phyloP scores from a whole-genome alignment of 2,113 vertebrate genomes.

The Mionectes macconnelli region DNA sequence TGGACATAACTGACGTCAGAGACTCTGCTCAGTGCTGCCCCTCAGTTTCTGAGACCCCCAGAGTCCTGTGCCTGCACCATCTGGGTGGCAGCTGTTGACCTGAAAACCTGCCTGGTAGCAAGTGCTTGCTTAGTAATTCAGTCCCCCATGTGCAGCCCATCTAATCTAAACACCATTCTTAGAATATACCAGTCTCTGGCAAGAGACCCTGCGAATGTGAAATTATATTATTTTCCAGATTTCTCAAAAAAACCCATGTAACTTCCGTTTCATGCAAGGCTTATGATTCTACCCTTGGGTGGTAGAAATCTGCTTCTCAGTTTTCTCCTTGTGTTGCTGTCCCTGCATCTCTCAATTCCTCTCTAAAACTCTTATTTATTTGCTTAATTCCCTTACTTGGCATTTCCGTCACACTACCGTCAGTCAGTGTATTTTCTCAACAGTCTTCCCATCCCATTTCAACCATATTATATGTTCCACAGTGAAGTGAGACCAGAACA shows the following conservation, averaged over 20 bases:
- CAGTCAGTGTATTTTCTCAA: not conserved
- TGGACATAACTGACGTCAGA: not conserved
- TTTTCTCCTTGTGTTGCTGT: not conserved
- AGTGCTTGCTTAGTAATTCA: not conserved
- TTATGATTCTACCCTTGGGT: not conserved
- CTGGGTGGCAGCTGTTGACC: not conserved
- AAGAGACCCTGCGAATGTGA: not conserved
- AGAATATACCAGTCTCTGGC: not conserved
- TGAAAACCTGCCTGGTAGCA: not conserved
- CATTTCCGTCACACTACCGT: not conserved
- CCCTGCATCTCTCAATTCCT: not conserved
- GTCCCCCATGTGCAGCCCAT: not conserved
- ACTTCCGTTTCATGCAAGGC: not conserved
- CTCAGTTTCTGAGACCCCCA: rapidly evolving
- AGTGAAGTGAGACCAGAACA: not conserved
- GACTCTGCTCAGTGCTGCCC: not conserved
- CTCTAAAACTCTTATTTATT: not conserved
- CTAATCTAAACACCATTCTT: not conserved
- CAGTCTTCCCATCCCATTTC: not conserved
- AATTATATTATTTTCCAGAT: not conserved
- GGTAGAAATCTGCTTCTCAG: not conserved
- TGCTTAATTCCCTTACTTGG: not conserved
- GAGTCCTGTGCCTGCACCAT: rapidly evolving
- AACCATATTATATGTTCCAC: not conserved
- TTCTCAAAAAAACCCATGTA: not conserved